phyloP scores from a whole-genome alignment of 2,797 vertebrate genomes.

The Amblyraja radiata region DNA sequence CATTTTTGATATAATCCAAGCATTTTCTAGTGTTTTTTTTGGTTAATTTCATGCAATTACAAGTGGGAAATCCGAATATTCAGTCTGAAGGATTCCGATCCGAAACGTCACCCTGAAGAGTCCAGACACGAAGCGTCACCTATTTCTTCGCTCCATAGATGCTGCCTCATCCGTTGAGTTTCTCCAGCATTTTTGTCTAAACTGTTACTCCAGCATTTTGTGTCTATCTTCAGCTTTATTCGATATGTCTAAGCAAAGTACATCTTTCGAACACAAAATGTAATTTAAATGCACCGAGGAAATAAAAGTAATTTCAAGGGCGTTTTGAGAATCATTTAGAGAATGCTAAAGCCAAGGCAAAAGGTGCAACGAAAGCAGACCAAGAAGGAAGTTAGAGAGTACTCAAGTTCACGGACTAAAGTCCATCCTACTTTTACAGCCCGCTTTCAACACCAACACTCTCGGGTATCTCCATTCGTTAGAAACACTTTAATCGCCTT shows the following conservation, averaged over 20 bases:
- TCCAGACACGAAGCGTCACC: too few species aligned
- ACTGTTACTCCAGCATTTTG: too few species aligned
- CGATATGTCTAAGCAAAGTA: background rate
- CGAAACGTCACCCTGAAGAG: too few species aligned
- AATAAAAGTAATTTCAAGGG: too few species aligned
- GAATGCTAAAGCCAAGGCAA: background rate
- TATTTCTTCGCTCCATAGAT: too few species aligned
- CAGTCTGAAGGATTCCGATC: too few species aligned
- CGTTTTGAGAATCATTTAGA: background rate
- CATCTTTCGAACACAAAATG: background rate
- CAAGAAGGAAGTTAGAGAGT: background rate
- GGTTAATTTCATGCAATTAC: too few species aligned
- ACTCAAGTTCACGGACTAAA: background rate
- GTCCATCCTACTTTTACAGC: background rate
- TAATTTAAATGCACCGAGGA: background rate
- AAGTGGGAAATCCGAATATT: too few species aligned
- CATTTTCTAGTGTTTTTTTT: background rate
- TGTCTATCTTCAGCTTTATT: too few species aligned
- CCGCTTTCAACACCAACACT: background rate
- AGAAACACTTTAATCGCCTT: background rate
- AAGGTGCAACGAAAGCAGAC: background rate
- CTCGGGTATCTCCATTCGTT: background rate
- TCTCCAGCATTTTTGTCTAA: too few species aligned
- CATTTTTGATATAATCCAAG: background rate
- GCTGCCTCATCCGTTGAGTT: too few species aligned